Percentiles rank a stretch among this genome's conserved stretches.
Conservation (phyloP, 2,888 invertebrate genomes). For the Polydrusus cervinus region DNA sequence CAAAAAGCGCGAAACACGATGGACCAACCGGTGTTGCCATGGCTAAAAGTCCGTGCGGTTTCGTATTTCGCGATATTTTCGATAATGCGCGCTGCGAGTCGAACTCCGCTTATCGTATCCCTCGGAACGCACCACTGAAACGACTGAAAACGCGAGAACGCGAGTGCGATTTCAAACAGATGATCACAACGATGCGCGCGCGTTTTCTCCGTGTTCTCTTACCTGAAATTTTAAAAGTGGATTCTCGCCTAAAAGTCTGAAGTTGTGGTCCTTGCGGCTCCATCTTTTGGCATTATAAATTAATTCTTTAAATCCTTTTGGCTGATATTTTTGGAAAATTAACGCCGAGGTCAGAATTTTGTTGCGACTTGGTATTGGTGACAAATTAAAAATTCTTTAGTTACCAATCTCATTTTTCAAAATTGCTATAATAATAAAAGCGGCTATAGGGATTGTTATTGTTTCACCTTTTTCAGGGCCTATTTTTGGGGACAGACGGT, state of each 20-base stretch:
- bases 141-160: slow-evolving; percentile 21
- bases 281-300: slow-evolving; percentile 11
- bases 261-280: slow-evolving; percentile 4
- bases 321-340: too few species aligned
- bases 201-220: slow-evolving; percentile 16
- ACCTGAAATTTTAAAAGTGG: slow-evolving; percentile 31
- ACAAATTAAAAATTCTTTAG: too few species aligned
- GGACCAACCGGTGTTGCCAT: slow-evolving; percentile 34
- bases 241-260: slow-evolving; percentile 4
- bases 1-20: slow-evolving; percentile 51
- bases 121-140: slow-evolving; percentile 32
- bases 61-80: slow-evolving; percentile 40
- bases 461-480: too few species aligned
- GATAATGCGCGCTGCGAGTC: slow-evolving; percentile 20
- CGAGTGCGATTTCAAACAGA: slow-evolving; percentile 32
- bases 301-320: background rate
- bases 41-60: slow-evolving; percentile 31
- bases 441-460: too few species aligned
- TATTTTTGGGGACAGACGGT: too few species aligned
- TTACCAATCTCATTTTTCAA: too few species aligned
- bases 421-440: too few species aligned
- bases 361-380: too few species aligned
- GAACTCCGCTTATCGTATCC: slow-evolving; percentile 10
- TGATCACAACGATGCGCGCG: slow-evolving; percentile 35
- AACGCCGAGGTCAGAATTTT: too few species aligned